Conservation (phyloP, 1,140 invertebrate genomes). For the Mamestra configurata region DNA sequence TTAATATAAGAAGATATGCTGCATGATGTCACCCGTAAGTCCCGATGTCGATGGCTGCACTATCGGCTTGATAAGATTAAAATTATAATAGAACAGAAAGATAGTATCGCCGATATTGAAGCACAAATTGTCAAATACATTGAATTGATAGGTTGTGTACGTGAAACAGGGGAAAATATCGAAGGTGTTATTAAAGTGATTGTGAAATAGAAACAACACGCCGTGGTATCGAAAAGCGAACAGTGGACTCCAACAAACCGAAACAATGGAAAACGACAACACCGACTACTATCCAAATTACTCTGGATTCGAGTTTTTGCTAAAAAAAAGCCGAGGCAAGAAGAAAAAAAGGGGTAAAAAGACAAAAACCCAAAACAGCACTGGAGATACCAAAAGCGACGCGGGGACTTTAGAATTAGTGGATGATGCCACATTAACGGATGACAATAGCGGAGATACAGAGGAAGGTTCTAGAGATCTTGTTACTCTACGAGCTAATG, state of each 20-base stretch:
- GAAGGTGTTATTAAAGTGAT: neutral
- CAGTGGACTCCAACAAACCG: neutral
- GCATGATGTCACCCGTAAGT: conserved; percentile 24
- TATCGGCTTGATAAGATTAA: conserved; percentile 32
- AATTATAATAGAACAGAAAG: conserved; percentile 24
- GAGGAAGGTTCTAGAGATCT: neutral
- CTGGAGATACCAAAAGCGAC: conserved; percentile 14
- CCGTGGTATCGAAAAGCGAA: neutral
- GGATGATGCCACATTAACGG: neutral
- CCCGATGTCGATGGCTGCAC: conserved; percentile 11
- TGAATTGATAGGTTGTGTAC: conserved; percentile 16
- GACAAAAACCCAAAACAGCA: neutral
- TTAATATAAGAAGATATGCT: conserved; percentile 1
- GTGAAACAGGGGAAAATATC: neutral
- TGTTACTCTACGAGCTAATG: neutral
- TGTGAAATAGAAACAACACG: neutral
- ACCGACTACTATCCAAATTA: neutral
- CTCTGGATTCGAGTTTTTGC: neutral
- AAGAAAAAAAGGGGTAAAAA: conserved; percentile 2
- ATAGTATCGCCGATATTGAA: conserved; percentile 17
- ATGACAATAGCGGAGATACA: conserved; percentile 15
- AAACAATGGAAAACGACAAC: conserved; percentile 2
- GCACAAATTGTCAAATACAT: conserved; percentile 14
- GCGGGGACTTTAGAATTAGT: conserved; percentile 4
- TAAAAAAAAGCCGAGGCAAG: conserved; percentile 14